Base-by-base conservation (phyloP, 1,140 invertebrate genomes). In the Battus philenor region DNA sequence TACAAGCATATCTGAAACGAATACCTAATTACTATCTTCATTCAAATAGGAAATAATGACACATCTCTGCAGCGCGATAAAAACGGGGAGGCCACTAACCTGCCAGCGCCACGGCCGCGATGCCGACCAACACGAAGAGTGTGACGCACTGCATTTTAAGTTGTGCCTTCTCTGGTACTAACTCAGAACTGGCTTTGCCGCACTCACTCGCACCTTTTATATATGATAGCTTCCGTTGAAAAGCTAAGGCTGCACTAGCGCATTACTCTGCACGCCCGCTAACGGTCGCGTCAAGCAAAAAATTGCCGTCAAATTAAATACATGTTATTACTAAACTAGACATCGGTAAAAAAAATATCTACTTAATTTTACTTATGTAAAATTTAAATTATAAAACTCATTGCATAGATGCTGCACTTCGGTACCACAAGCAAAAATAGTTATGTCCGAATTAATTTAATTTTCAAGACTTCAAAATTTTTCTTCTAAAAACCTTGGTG, bases 1-100 rank as follows among this genome's bases (percentile, higher is more conserved):
- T 39, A 54, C 31, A 46, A 17, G 20, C 31, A 46, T 46, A 50
- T 12, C 49, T 50, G 22, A 52, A 69, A 44, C 55, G 31, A 62
- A 67, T 64, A 36, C 56, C 50, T 64, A 56, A 70, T 66, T 50
- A 60, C 27, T 57, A 44, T 44, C 18, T 51, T 44, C 38, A 54
- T 36, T 27, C 49, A 44, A 60, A 65, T 60, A 61, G 58, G 51
- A 60, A 63, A 62, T 47, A 30, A 46, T 41, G 24, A 27, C 22
- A 27, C 7, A n/a, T 13, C 13, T 13, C 3, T 27, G 6, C 6
- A 39, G 36, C 22, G 38, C 38, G 50, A 55, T 59, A 79, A 78
- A 81, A 74, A 76, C 55, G 43, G 50, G 39, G 53, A 75, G 73
- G 73, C 38, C 76, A 84, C 80, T 84, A 80, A 82, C 80, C 80